Evolutionary conservation across 2,888 invertebrate species (phyloP), one percentile per base, ranked within the genome.

Genomic region (Drosophila leonis): DNA sequence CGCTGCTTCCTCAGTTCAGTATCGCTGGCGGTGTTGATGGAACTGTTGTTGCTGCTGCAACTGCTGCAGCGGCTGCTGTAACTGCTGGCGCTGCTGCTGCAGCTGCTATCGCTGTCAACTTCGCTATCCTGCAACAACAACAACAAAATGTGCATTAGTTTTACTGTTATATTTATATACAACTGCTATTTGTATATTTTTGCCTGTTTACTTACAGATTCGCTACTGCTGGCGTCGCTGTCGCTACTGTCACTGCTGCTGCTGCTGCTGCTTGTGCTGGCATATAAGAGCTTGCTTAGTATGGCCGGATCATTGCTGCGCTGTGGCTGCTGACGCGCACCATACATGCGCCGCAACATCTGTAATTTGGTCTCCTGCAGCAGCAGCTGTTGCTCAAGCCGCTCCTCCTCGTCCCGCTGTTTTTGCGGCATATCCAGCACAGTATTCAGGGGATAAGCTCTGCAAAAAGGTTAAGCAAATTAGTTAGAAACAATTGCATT

Each of bases 391-490:
- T 24, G 9, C 35, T 56, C 54, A n/a, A 37, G 57, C 13, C 46
- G 55, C 55, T 37, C 39, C 31, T 37, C 52, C 18, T 49, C 48
- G 4, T 31, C 48, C 10, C 41, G 52, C 49, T 33, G 44, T 29
- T 42, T 48, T 9, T 52, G n/a, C 12, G 54, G 70, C 41, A 68
- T 72, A 52, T 91, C 90, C 60, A 98, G 91, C 72, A 97, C 97
- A 10, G 99, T 98, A 92, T 98, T 98, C 56, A 99, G 92, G 1
- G 99, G 99, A 93, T 98, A 96, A 92, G 97, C 97, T 91, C 97
- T 97, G 54, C 4, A 91, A 62, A 8, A 10, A 31, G 7, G 5
- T 39, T 5, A 27, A 44, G 4, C 29, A 13, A 13, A 13, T 6
- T 18, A n/a, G 13, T 57, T 24, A 6, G 6, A 8, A 12, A 18